Conservation (phyloP, 2,113 vertebrate genomes). For the Agelaius phoeniceus region DNA sequence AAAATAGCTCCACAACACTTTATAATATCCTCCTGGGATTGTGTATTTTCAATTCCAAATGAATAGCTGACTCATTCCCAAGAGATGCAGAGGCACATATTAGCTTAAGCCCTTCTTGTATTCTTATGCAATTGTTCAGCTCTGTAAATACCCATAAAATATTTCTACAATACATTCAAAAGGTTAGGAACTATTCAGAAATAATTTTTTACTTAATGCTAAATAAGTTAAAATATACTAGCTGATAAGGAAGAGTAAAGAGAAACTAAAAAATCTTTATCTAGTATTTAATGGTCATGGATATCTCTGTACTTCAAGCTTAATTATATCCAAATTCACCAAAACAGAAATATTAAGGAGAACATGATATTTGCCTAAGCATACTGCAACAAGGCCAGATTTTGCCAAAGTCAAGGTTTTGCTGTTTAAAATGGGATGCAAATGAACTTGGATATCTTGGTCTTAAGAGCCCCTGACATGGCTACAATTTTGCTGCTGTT, state of each 20-base stretch:
- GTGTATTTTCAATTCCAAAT: background rate
- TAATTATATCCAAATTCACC: background rate
- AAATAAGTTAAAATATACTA: background rate
- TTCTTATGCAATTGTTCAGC: background rate
- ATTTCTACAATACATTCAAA: background rate
- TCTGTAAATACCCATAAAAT: background rate
- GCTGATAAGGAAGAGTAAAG: background rate
- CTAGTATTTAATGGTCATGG: background rate
- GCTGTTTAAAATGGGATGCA: background rate
- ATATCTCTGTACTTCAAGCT: background rate
- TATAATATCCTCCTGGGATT: background rate
- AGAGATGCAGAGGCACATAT: background rate
- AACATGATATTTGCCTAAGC: background rate
- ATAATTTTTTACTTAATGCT: background rate
- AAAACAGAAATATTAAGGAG: background rate
- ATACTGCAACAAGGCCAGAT: background rate
- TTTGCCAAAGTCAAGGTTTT: background rate
- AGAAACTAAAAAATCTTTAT: background rate
- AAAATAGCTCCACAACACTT: background rate
- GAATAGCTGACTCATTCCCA: background rate
- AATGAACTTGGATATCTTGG: background rate
- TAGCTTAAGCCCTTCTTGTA: background rate
- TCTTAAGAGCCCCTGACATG: background rate
- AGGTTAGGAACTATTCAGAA: background rate
- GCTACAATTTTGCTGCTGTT: background rate